Evolutionary conservation across 2,888 invertebrate species (phyloP).

Genomic region (Tetragonisca angustula): DNA sequence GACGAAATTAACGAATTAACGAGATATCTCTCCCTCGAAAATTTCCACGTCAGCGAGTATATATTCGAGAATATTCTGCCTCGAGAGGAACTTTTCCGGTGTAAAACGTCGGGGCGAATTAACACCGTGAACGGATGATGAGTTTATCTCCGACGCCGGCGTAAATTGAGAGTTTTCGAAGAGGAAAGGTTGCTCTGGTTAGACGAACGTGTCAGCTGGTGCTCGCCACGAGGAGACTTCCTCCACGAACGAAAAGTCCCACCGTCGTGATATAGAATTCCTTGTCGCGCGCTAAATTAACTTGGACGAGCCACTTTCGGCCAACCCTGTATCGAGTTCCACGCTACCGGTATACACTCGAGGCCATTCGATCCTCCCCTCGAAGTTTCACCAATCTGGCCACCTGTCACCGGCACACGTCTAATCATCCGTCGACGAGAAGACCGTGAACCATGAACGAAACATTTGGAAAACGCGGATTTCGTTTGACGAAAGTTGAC

Average conservation of each 20-base stretch:
- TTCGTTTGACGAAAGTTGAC: no score
- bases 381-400: slow-evolving; percentile 64
- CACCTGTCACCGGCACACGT: slow-evolving; percentile 74
- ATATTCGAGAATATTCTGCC: background rate
- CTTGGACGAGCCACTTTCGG: slow-evolving; percentile 63
- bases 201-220: slow-evolving; percentile 75
- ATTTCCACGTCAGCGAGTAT: background rate
- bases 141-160: slow-evolving; percentile 61
- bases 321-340: slow-evolving; percentile 74
- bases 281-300: slow-evolving; percentile 67
- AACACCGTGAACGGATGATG: slow-evolving; percentile 51
- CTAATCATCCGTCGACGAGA: slow-evolving; percentile 52
- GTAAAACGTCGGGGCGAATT: slow-evolving; percentile 55
- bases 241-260: slow-evolving; percentile 47
- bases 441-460: background rate
- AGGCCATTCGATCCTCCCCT: slow-evolving; percentile 76
- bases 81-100: background rate
- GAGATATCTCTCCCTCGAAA: background rate
- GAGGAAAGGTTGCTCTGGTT: slow-evolving; percentile 51
- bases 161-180: slow-evolving; percentile 69
- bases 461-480: no score
- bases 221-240: slow-evolving; percentile 61
- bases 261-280: slow-evolving; percentile 69
- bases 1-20: background rate
- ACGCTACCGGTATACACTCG: slow-evolving; percentile 81